A percentile compares a stretch with the other conserved stretches of the same genome.
Evolutionary conservation across 2,797 vertebrate species (phyloP).

Genomic region (Acanthis flammea): DNA sequence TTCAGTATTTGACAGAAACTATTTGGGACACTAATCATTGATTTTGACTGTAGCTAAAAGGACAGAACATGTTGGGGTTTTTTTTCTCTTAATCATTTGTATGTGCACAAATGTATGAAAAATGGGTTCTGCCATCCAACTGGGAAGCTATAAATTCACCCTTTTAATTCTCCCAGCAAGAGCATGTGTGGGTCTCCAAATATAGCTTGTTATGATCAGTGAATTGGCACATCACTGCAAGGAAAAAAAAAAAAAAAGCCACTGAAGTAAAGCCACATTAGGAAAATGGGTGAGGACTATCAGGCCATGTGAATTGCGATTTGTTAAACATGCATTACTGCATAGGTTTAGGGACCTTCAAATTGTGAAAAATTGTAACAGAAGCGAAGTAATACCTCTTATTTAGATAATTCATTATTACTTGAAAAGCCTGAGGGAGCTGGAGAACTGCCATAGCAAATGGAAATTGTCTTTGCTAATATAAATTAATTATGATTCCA

Average conservation of each 20-base stretch:
- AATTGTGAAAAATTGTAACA: constrained; percentile 4
- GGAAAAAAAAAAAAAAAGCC: not conserved
- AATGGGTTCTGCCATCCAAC: not conserved
- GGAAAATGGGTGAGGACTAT: not conserved
- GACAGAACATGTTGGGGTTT: not conserved
- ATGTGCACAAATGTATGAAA: constrained; percentile 8
- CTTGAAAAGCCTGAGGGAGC: constrained; percentile 40
- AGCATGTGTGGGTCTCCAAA: constrained; percentile 6
- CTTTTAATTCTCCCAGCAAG: not conserved
- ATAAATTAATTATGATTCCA: constrained; percentile 63
- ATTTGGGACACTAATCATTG: not conserved
- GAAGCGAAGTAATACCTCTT: constrained; percentile 15
- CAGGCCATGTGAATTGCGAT: not conserved
- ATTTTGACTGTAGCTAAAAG: not conserved
- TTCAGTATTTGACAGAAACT: not conserved
- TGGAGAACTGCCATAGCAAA: constrained; percentile 39
- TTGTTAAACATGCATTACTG: not conserved
- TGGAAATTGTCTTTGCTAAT: constrained; percentile 45
- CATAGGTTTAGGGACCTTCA: not conserved
- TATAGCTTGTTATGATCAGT: constrained; percentile 30
- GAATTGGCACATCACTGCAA: not conserved
- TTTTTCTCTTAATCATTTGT: constrained; percentile 22
- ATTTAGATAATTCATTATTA: constrained; percentile 45
- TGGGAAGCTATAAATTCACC: constrained; percentile 13
- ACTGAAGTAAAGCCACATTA: not conserved